A percentile compares a stretch with the other conserved stretches of the same genome.
phyloP scores from a whole-genome alignment of 1,140 invertebrate species.

The Chlorops oryzae region DNA sequence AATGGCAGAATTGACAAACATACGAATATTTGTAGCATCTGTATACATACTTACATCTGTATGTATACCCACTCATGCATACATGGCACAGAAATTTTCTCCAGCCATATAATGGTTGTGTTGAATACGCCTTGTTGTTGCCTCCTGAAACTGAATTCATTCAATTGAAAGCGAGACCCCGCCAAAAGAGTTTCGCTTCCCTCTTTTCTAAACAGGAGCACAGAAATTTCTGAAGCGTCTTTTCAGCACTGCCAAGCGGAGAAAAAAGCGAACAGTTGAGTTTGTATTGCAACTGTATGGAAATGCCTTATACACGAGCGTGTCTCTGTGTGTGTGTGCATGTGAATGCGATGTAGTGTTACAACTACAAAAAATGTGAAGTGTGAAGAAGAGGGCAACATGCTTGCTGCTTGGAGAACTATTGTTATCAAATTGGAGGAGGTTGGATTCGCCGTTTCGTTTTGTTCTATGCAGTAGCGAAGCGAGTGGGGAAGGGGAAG shows the following conservation, averaged over 20 bases:
- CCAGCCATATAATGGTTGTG: conserved; percentile 2
- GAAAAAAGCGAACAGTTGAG: conserved; percentile 15
- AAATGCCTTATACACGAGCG: not conserved
- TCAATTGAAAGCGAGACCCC: conserved; percentile 47
- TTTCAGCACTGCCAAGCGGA: conserved; percentile 20
- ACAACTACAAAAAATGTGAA: too few species aligned
- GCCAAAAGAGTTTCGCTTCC: conserved; percentile 48
- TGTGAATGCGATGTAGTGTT: too few species aligned
- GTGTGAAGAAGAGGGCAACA: too few species aligned
- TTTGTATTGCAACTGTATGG: not conserved
- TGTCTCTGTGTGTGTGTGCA: too few species aligned
- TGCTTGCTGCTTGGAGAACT: too few species aligned
- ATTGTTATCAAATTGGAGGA: too few species aligned
- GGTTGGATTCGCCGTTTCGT: too few species aligned
- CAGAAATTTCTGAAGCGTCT: conserved; percentile 25
- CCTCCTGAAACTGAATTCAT: conserved; percentile 22
- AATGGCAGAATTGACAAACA: not conserved
- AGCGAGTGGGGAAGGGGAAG: too few species aligned
- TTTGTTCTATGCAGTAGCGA: too few species aligned
- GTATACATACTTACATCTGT: conserved; percentile 7
- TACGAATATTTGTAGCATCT: conserved; percentile 6
- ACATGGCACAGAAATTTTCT: conserved; percentile 11
- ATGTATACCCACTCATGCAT: conserved; percentile 7
- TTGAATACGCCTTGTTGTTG: conserved; percentile 9
- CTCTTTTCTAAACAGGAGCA: conserved; percentile 46